A percentile compares a stretch with the other conserved stretches of the same genome.
Conservation (phyloP, 1,140 invertebrate species). For the Diploscapter pachys region DNA sequence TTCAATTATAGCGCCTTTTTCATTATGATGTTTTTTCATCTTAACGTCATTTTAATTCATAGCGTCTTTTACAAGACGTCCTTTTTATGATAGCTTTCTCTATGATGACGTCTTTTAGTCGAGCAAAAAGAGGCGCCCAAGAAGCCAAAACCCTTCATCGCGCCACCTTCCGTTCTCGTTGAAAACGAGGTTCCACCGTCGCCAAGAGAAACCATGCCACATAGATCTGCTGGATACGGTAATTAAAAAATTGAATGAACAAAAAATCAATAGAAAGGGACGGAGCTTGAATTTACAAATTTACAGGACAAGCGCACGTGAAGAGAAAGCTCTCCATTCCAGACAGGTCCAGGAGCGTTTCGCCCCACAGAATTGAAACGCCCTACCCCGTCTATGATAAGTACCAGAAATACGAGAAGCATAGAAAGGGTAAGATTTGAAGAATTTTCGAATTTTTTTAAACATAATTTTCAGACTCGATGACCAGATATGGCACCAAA, state of each 20-base stretch:
- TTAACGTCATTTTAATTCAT: too few species aligned
- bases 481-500: slow-evolving; percentile 36
- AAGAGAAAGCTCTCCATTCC: slow-evolving; percentile 41
- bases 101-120: neutral
- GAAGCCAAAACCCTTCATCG: slow-evolving; percentile 33
- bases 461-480: slow-evolving; percentile 32
- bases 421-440: slow-evolving; percentile 28
- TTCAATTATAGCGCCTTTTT: neutral
- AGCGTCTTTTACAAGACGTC: too few species aligned
- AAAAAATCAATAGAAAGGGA: neutral
- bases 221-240: slow-evolving; percentile 43
- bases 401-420: slow-evolving; percentile 40
- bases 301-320: slow-evolving; percentile 37
- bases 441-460: neutral
- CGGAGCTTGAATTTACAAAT: neutral
- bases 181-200: slow-evolving; percentile 36
- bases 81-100: too few species aligned
- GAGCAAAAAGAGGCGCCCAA: slow-evolving; percentile 10
- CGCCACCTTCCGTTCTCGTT: slow-evolving; percentile 23
- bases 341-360: slow-evolving; percentile 32
- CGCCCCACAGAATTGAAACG: slow-evolving; percentile 13
- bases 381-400: slow-evolving; percentile 31
- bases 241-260: neutral
- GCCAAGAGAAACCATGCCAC: slow-evolving; percentile 37
- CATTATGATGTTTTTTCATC: too few species aligned